Evolutionary conservation across 2,888 invertebrate species (phyloP), one percentile per base, ranked within the genome.

Genomic region (Creontiades dilutus): DNA sequence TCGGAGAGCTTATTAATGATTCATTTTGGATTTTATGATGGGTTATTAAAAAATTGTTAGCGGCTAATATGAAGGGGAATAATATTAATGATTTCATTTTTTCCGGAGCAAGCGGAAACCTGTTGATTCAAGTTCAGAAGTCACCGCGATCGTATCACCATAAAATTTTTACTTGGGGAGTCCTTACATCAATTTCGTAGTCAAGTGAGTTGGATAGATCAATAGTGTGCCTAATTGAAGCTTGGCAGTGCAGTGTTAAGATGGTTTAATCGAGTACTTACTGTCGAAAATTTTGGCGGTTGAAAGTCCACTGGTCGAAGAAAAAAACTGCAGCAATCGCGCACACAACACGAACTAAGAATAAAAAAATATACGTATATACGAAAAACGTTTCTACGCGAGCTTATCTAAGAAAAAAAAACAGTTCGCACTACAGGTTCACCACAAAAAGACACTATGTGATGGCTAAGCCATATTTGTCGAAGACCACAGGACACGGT

Each of bases 221-320:
- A 37, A 52, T 7, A 52, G 52, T 27, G 68, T 68, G 68, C 0
- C 4, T 3, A 68, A 68, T 61, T 68, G 23, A 68, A 68, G 27
- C 68, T 27, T n/a, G 3, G 3, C 12, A 68, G 68, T 68, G 68
- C 68, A 19, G 68, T 61, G 19, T 52, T 52, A 14, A 27, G 23
- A 5, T 23, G 23, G 13, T 14, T 68, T 12, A 23, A 4, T 23
- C 23, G 82, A n/a, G 37, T 52, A 88, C 88, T 88, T 55, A 88
- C 88, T 88, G 88, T 88, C 88, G 27, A 88, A 88, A 88, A 88
- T 88, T 88, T 88, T 88, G 88, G 88, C 88, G 88, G 88, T 46
- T 46, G 88, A 19, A 27, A 52, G 19, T 80, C 88, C 80, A 88
- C 88, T 27, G 37, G 78, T 46, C 27, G 76, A 78, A 80, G 52